Evolutionary conservation across 2,888 invertebrate genomes (phyloP).

Genomic region (Scotopteryx bipunctaria): DNA sequence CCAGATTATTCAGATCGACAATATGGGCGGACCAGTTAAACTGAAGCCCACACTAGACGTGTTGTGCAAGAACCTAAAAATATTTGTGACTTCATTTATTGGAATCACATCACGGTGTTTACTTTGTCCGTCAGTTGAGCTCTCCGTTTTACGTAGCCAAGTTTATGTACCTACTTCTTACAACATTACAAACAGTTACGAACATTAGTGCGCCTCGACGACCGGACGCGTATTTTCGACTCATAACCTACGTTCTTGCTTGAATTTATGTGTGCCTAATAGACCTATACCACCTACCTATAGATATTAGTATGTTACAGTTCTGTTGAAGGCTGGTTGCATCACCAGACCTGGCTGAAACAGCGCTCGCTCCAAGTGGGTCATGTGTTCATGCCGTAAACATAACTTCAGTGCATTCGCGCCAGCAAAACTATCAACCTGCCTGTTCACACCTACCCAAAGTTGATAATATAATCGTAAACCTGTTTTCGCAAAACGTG

Average conservation of each 20-base stretch:
- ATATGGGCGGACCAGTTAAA: slow-evolving; percentile 68
- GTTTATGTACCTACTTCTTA: slow-evolving; percentile 31
- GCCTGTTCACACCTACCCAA: slow-evolving; percentile 37
- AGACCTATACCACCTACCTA: slow-evolving; percentile 34
- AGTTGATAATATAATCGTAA: slow-evolving; percentile 67
- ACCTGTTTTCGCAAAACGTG: slow-evolving; percentile 53
- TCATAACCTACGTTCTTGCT: slow-evolving; percentile 44
- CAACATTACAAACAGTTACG: slow-evolving; percentile 25
- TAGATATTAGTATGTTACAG: too few species aligned
- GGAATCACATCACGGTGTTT: slow-evolving; percentile 43
- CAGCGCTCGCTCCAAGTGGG: slow-evolving; percentile 69
- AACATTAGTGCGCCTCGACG: slow-evolving; percentile 37
- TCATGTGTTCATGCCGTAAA: slow-evolving; percentile 68
- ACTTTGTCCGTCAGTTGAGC: slow-evolving; percentile 40
- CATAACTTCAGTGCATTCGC: slow-evolving; percentile 60
- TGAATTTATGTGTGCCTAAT: slow-evolving; percentile 47
- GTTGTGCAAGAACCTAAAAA: slow-evolving; percentile 62
- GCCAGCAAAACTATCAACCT: slow-evolving; percentile 45
- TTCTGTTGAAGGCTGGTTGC: slow-evolving; percentile 56
- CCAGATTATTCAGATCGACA: slow-evolving; percentile 38
- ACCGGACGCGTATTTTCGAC: slow-evolving; percentile 34
- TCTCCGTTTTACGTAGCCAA: slow-evolving; percentile 35
- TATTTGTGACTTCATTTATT: slow-evolving; percentile 60
- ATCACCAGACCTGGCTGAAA: slow-evolving; percentile 64
- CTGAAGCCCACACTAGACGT: slow-evolving; percentile 57